phyloP scores from a whole-genome alignment of 2,113 vertebrate genomes.

The Gymnogyps californianus region DNA sequence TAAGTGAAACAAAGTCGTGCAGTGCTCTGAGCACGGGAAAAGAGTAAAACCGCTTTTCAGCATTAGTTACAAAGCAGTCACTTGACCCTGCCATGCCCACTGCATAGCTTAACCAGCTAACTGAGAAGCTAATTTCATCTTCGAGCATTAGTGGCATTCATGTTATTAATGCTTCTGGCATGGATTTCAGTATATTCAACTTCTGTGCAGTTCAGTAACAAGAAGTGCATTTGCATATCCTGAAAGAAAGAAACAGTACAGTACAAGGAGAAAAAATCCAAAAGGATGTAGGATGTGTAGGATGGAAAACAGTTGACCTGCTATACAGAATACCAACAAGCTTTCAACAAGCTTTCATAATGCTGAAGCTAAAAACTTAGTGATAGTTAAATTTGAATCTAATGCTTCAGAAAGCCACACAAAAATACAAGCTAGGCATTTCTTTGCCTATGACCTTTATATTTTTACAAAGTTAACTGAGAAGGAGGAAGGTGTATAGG shows the following conservation, averaged over 20 bases:
- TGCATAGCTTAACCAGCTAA: not conserved
- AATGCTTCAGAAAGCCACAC: constrained; percentile 8
- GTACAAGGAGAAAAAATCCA: not conserved
- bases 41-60: not conserved
- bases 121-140: not conserved
- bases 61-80: not conserved
- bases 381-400: constrained; percentile 25
- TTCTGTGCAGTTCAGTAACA: not conserved
- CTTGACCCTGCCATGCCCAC: not conserved
- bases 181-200: not conserved
- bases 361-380: not conserved
- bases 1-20: not conserved
- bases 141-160: not conserved
- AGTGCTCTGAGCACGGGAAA: not conserved
- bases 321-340: constrained; percentile 43
- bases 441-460: constrained; percentile 15
- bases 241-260: not conserved
- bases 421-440: constrained; percentile 17
- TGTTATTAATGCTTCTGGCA: not conserved
- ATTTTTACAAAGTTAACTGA: not conserved
- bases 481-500: not conserved
- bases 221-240: not conserved
- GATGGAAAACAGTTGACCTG: constrained; percentile 43
- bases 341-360: constrained; percentile 56
- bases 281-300: constrained; percentile 32